A percentile compares a stretch with the other conserved stretches of the same genome.
Evolutionary conservation across 2,797 vertebrate species (phyloP).

Genomic region (Sebastes glaucus): DNA sequence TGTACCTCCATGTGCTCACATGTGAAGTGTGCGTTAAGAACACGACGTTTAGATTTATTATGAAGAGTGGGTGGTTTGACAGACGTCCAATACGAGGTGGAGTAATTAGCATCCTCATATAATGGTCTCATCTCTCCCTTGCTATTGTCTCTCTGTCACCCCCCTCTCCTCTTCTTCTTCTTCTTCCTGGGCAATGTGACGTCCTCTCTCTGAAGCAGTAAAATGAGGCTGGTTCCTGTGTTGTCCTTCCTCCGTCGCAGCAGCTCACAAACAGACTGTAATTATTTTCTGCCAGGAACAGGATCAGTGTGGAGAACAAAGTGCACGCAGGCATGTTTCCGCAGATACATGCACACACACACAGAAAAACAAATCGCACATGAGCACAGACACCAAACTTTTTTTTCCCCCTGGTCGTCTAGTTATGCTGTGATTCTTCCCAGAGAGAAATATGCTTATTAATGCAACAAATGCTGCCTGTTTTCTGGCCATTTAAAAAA

Average conservation of each 20-base stretch:
- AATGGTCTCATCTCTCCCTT: constrained; percentile 66
- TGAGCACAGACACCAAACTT: constrained; percentile 58
- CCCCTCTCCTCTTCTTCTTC: constrained; percentile 30
- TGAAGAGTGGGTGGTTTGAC: constrained; percentile 74
- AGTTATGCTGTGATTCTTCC: constrained; percentile 74
- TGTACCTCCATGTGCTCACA: neutral
- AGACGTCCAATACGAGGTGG: constrained; percentile 76
- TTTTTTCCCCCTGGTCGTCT: constrained; percentile 57
- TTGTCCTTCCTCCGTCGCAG: constrained; percentile 74
- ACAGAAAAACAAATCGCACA: constrained; percentile 31
- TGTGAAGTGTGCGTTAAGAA: constrained; percentile 39
- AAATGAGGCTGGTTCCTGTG: constrained; percentile 76
- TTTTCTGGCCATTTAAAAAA: constrained; percentile 56
- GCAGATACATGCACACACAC: neutral
- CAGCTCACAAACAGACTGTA: constrained; percentile 77
- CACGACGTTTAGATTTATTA: constrained; percentile 63
- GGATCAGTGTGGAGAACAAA: constrained; percentile 84
- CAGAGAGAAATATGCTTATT: constrained; percentile 76
- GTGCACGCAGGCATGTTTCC: constrained; percentile 66
- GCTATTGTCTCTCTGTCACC: constrained; percentile 39
- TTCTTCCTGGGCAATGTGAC: constrained; percentile 71
- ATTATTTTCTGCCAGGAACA: constrained; percentile 83
- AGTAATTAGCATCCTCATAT: constrained; percentile 82
- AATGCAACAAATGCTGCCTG: constrained; percentile 73
- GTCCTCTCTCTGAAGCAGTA: constrained; percentile 82